A percentile compares a stretch with the other conserved stretches of the same genome.
phyloP scores from a whole-genome alignment of 2,113 vertebrate genomes.

The Chaenogobius annularis region DNA sequence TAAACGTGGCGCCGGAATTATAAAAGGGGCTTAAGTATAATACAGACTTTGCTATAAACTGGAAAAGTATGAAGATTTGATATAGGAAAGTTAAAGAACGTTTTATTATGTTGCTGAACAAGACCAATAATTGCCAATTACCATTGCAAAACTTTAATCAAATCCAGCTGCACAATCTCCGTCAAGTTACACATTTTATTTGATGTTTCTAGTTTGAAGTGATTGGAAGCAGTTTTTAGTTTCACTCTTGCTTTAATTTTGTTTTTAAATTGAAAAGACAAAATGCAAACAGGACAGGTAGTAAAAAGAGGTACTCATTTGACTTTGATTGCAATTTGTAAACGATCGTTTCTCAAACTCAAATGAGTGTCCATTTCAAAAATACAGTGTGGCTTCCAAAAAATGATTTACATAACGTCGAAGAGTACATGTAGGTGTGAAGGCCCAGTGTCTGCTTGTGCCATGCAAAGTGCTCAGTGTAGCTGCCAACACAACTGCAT shows the following conservation, averaged over 20 bases:
- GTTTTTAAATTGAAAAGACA: too few relatives aligned
- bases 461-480: background rate
- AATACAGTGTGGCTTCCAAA: background rate
- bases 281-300: too few relatives aligned
- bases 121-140: background rate
- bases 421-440: constrained; percentile 36
- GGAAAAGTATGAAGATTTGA: background rate
- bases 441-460: constrained; percentile 9
- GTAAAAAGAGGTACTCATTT: too few relatives aligned
- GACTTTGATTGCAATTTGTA: too few relatives aligned
- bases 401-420: background rate
- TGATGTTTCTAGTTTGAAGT: background rate
- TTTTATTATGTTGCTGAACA: background rate
- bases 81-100: background rate
- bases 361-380: background rate
- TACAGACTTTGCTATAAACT: background rate
- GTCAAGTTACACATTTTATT: background rate
- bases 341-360: background rate
- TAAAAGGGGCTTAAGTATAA: background rate
- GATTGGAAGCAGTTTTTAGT: background rate
- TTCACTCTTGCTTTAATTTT: background rate
- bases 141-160: background rate
- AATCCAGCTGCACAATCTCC: background rate
- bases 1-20: constrained; percentile 1
- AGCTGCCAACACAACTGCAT: background rate